phyloP scores from a whole-genome alignment of 2,113 vertebrate species.

The Bothrops jararaca region DNA sequence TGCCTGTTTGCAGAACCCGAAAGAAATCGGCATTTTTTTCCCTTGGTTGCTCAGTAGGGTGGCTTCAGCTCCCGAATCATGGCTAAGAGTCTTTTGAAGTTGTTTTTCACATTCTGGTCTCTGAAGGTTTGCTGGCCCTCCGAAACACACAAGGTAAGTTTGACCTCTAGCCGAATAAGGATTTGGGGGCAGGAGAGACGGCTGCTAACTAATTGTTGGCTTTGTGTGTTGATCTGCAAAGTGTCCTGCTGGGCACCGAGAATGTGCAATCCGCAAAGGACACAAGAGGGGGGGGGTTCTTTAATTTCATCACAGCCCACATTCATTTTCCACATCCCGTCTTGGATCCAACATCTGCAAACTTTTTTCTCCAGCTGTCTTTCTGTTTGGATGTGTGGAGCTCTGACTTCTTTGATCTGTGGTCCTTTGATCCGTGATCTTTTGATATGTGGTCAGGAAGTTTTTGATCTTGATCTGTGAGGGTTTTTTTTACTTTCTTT shows the following conservation, averaged over 20 bases:
- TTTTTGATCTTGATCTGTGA: background rate
- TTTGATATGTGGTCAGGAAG: background rate
- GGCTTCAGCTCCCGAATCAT: conserved; percentile 2
- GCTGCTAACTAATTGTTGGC: background rate
- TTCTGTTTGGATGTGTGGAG: background rate
- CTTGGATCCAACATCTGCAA: background rate
- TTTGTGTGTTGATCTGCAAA: background rate
- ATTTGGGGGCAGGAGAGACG: background rate
- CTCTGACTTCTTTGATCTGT: background rate
- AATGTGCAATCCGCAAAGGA: background rate
- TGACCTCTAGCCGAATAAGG: background rate
- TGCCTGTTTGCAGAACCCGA: background rate
- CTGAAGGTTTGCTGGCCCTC: conserved; percentile 50
- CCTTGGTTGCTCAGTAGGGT: fast-evolving
- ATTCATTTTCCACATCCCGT: background rate
- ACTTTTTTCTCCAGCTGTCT: background rate
- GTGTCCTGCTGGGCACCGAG: background rate
- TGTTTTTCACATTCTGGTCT: conserved; percentile 42
- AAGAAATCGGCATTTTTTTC: background rate
- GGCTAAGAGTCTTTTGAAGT: background rate
- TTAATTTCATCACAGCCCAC: background rate
- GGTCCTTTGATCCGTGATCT: background rate
- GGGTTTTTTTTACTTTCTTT: background rate
- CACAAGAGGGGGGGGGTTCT: background rate
- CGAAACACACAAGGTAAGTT: conserved; percentile 59